phyloP scores from a whole-genome alignment of 2,888 invertebrate species.

The Tipula vernalis region DNA sequence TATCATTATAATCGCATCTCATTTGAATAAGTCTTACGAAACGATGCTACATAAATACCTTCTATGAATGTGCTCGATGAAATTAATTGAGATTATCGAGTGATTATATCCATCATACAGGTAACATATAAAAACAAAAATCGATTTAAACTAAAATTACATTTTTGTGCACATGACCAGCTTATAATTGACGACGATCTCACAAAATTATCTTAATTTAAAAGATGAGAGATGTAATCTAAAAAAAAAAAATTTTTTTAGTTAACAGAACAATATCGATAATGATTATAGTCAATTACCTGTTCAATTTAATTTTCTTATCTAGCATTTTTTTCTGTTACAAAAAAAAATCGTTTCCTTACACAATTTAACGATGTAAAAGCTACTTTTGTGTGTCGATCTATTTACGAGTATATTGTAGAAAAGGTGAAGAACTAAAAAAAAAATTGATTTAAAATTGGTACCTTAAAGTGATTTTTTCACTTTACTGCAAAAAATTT shows the following conservation, averaged over 20 bases:
- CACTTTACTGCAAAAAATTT: neutral
- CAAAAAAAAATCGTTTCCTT: neutral
- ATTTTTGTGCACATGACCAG: neutral
- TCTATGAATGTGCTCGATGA: neutral
- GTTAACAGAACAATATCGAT: neutral
- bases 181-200: neutral
- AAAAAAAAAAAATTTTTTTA: neutral
- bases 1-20: neutral
- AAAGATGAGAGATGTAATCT: neutral
- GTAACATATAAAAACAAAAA: neutral
- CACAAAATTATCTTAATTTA: neutral
- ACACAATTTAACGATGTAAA: neutral
- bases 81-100: neutral
- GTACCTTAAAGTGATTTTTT: neutral
- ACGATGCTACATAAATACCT: neutral
- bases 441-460: neutral
- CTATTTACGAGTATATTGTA: neutral
- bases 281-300: slow-evolving; percentile 4
- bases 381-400: neutral
- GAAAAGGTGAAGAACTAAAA: neutral
- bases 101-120: neutral
- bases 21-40: neutral
- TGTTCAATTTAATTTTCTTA: slow-evolving; percentile 4
- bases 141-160: neutral
- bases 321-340: neutral